Base-by-base conservation (phyloP, 2,888 invertebrate species). In the Dorcus hopei region DNA sequence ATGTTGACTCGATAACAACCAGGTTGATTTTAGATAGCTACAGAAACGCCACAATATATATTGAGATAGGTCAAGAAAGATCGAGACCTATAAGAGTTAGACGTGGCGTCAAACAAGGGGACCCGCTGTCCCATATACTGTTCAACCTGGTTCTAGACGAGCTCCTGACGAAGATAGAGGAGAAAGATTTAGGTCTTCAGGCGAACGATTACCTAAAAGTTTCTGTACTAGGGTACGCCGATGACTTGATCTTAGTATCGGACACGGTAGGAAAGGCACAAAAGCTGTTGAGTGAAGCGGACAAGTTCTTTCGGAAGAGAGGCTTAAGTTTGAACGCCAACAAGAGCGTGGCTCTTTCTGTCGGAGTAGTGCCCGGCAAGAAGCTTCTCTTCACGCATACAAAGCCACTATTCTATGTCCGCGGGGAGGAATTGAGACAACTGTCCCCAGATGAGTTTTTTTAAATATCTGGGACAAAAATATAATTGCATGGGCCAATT, bases 211-310 rank as follows among this genome's bases (percentile, higher is more conserved):
- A 19, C 3, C 19, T 19, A 3, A 19, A 19, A 3, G 3, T 19
- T 3, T 19, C 19, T 3, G 19, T 2, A 19, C n/a, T 64, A 9
- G 65, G 57, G 1, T 67, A 65, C 38, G 67, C 67, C 11, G 65
- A 67, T 33, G 63, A 67, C 38, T 45, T 66, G 11, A 38, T 66
- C 3, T 41, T 67, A 3, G 19, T 63, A 11, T 54, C 50, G 16
- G 49, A 52, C 14, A 47, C 52, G 1, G 33, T 45, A 54, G n/a
- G 60, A 41, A 7, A 14, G 14, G 53, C 57, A 0, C 50, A 41
- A 14, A 9, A 8, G 3, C 11, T 55, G n/a, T 42, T 65, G 5
- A 54, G 45, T 19, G n/a, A n/a, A n/a, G n/a, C n/a, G n/a, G n/a
- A n/a, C n/a, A n/a, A n/a, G n/a, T n/a, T n/a, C n/a, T n/a, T n/a